A percentile compares a stretch with the other conserved stretches of the same genome.
These are phyloP conservation scores for Equus quagga DNA, from an alignment of 2,113 vertebrate genomes.

Conservation along the genomic window DNA sequence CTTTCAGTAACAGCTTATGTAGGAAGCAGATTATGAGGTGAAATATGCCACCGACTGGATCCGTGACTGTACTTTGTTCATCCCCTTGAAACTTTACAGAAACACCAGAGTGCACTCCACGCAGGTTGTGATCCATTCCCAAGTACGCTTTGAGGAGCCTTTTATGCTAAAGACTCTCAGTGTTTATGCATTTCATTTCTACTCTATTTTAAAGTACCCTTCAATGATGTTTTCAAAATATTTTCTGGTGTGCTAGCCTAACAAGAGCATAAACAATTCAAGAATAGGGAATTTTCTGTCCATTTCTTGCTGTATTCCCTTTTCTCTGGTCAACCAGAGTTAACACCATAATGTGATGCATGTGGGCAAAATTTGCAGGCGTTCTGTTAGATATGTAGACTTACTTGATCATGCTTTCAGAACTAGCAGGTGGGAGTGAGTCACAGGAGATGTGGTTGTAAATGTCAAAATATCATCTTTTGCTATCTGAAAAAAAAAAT, in stretches of 20 bases:
- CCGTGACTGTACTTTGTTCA: conserved; percentile 68
- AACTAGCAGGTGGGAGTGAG: background rate
- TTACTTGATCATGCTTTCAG: background rate
- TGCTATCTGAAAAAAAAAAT: background rate
- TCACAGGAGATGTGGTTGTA: background rate
- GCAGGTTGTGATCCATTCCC: background rate
- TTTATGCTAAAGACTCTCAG: background rate
- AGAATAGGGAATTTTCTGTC: background rate
- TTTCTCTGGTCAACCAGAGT: background rate
- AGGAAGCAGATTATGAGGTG: conserved; percentile 83
- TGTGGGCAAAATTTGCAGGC: conserved; percentile 74
- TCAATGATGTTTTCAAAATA: background rate
- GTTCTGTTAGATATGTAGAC: conserved; percentile 68
- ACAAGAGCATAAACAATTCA: background rate
- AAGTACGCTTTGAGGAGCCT: background rate
- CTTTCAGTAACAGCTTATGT: conserved; percentile 82
- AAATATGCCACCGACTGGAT: conserved; percentile 72
- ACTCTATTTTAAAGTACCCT: background rate
- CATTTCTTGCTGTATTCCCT: background rate
- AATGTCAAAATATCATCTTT: conserved; percentile 9
- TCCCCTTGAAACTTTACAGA: conserved; percentile 67
- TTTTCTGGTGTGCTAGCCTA: background rate
- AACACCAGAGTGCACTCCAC: conserved; percentile 29
- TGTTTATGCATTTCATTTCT: background rate
- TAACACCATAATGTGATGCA: background rate